A percentile compares a stretch with the other conserved stretches of the same genome.
phyloP scores from a whole-genome alignment of 1,140 invertebrate species.

The Pentalonia nigronervosa region DNA sequence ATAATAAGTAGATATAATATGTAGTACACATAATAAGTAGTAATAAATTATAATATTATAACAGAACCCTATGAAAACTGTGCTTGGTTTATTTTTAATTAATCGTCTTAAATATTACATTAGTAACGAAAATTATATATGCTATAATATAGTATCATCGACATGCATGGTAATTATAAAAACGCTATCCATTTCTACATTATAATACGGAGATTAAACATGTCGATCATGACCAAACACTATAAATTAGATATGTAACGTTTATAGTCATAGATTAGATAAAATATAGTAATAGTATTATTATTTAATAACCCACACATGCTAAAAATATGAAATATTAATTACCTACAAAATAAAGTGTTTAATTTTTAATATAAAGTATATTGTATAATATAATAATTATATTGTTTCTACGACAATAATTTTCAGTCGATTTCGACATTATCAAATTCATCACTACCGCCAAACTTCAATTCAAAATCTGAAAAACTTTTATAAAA shows the following conservation, averaged over 20 bases:
- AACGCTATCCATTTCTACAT: neutral
- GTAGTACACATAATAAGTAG: neutral
- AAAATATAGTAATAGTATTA: neutral
- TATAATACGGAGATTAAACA: neutral
- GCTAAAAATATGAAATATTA: neutral
- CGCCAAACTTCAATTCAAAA: too few relatives aligned
- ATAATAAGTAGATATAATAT: too few relatives aligned
- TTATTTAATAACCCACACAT: neutral
- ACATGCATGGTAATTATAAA: neutral
- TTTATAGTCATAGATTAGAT: constrained; percentile 5
- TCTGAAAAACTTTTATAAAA: too few relatives aligned
- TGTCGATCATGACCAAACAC: neutral
- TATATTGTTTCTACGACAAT: neutral
- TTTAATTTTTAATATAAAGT: neutral
- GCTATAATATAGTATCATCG: neutral
- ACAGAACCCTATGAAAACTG: neutral
- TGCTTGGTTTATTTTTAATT: neutral
- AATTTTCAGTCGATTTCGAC: too few relatives aligned
- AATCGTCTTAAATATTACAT: neutral
- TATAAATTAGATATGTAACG: neutral
- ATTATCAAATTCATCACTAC: too few relatives aligned
- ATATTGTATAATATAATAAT: neutral
- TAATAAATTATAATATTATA: neutral
- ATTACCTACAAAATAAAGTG: neutral
- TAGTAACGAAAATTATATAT: neutral